Base-by-base conservation (phyloP, 2,797 vertebrate species). In the Falco peregrinus region DNA sequence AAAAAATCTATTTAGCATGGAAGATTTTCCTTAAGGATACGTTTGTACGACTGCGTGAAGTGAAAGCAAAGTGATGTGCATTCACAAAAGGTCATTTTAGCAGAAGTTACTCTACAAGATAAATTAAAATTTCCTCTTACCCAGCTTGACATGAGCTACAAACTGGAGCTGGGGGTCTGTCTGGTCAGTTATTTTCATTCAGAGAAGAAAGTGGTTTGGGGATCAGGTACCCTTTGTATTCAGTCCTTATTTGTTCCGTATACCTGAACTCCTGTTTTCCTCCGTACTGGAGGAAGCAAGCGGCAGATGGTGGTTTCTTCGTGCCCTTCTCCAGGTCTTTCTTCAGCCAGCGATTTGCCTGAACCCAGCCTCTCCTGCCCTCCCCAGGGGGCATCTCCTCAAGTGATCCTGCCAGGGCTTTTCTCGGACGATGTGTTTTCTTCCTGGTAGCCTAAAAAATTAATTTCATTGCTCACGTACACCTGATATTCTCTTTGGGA, bases 401-500 rank as follows among this genome's bases (percentile, higher is more conserved):
- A 4, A 31, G 13, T 3, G 14, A 11, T 5, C 0, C 48, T 39
- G 16, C 22, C 20, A 8, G 51, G 19, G 41, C 28, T 70, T n/a
- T 45, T 41, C 41, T 39, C 33, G 28, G 64, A 5, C 5, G 2
- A 6, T 4, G 11, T 1, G 5, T 37, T 81, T 47, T 14, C 26
- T 11, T 53, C 24, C 56, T 11, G 7, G 10, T 10, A 18, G 60
- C 67, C 45, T 75, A 39, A 16, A 70, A 56, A 56, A 65, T 24
- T 13, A 56, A n/a, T 65, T 35, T 67, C 16, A 1, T 6, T 3
- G 2, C 26, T 60, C 50, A 3, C 29, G 2, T 10, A 4, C 1
- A 1, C 53, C 43, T 20, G 20, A 20, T 19, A 6, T 4, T 18
- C 43, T 9, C 1, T 9, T 51, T 37, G 17, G n/a, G 57, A 5